A percentile compares a stretch with the other conserved stretches of the same genome.
Conservation (phyloP, 2,113 vertebrate genomes). For the Phocoena sinus region DNA sequence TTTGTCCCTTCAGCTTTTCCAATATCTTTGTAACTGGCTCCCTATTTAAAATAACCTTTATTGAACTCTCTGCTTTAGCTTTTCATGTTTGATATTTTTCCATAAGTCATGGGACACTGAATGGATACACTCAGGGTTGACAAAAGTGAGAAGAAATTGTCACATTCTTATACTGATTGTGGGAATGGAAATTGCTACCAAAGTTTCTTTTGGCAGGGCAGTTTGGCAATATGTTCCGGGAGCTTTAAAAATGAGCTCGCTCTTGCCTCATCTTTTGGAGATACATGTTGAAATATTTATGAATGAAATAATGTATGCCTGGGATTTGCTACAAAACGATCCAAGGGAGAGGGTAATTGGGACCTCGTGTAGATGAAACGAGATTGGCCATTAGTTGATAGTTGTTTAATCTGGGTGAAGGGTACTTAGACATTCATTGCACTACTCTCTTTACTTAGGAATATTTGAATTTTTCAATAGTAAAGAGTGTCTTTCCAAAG, state of each 20-base stretch:
- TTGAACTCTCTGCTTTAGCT: not conserved
- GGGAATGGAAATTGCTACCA: not conserved
- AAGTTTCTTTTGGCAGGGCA: not conserved
- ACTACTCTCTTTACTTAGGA: not conserved
- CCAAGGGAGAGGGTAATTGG: not conserved
- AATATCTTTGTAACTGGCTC: not conserved
- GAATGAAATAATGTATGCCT: not conserved
- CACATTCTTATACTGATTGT: not conserved
- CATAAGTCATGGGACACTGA: not conserved
- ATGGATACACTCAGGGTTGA: not conserved
- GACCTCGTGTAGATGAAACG: rapidly evolving
- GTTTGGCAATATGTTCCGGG: not conserved
- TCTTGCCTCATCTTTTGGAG: not conserved
- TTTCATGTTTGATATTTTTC: not conserved
- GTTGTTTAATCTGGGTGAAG: not conserved
- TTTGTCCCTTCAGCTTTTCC: not conserved
- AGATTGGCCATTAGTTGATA: not conserved
- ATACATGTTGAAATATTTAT: not conserved
- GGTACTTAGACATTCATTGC: not conserved
- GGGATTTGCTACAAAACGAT: not conserved
- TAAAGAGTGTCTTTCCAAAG: not conserved
- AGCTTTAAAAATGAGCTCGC: not conserved
- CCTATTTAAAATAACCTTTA: not conserved
- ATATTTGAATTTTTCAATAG: not conserved
- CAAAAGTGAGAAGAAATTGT: not conserved